Percentiles rank a stretch among this genome's conserved stretches.
Conservation (phyloP, 30 jellyfish, hydroid and myxozoan genomes). For the Rhopilema esculentum region DNA sequence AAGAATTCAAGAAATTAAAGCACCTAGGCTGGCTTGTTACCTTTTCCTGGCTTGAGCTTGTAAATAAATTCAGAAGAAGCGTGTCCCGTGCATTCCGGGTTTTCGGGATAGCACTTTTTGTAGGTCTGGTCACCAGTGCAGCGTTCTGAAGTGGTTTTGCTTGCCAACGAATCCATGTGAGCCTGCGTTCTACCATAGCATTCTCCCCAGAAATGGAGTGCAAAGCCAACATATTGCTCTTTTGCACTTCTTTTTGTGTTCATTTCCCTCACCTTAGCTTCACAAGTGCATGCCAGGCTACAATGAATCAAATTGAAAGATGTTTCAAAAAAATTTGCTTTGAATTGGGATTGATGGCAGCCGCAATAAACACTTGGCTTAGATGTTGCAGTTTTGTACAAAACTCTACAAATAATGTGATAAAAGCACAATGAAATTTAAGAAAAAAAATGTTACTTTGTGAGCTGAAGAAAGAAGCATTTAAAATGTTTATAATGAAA, state of each 20-base stretch:
- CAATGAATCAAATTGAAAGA: too few relatives aligned
- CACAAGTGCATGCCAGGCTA: constrained; percentile 37
- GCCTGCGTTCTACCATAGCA: constrained; percentile 34
- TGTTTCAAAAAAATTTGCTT: too few relatives aligned
- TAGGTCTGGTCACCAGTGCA: constrained; percentile 22
- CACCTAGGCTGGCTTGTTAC: too few relatives aligned
- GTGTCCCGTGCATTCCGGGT: constrained; percentile 22
- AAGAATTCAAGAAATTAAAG: too few relatives aligned
- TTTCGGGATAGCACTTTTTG: not conserved
- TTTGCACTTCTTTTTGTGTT: not conserved
- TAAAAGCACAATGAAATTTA: too few relatives aligned
- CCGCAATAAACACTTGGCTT: too few relatives aligned
- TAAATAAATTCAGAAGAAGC: not conserved
- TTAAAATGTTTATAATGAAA: too few relatives aligned
- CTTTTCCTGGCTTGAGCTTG: not conserved
- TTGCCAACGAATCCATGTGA: not conserved
- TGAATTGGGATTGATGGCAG: too few relatives aligned
- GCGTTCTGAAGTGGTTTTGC: not conserved
- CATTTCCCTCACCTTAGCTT: not conserved
- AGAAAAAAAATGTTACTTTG: too few relatives aligned
- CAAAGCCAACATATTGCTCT: constrained; percentile 23
- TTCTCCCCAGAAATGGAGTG: constrained; percentile 34
- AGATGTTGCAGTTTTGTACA: too few relatives aligned
- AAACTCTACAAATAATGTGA: too few relatives aligned
- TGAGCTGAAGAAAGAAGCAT: too few relatives aligned